phyloP scores from a whole-genome alignment of 2,888 invertebrate species.

The Amiota mariae region DNA sequence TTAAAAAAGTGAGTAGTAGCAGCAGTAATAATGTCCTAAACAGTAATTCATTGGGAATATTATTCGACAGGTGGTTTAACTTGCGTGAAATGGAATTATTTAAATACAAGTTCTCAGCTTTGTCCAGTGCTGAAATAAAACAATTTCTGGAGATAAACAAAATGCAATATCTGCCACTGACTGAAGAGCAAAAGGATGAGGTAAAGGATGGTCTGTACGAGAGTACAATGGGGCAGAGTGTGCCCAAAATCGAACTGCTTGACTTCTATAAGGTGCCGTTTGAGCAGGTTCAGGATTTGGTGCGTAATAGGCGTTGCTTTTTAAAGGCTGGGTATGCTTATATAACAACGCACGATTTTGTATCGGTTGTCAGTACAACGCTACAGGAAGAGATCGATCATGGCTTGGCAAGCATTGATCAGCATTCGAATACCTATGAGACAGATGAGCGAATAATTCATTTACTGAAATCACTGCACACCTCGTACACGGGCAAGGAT shows the following conservation, averaged over 20 bases:
- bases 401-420: slow-evolving; percentile 66
- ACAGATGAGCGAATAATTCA: slow-evolving; percentile 87
- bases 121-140: slow-evolving; percentile 77
- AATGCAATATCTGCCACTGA: slow-evolving; percentile 80
- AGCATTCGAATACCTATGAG: slow-evolving; percentile 83
- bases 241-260: slow-evolving; percentile 77
- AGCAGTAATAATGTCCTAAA: background rate
- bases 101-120: slow-evolving; percentile 82
- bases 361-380: slow-evolving; percentile 85
- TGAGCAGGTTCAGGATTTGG: slow-evolving; percentile 88
- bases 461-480: slow-evolving; percentile 85
- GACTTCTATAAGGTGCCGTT: slow-evolving; percentile 91
- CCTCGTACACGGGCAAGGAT: slow-evolving; percentile 88
- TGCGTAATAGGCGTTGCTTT: slow-evolving; percentile 85
- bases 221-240: slow-evolving; percentile 76
- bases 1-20: slow-evolving; percentile 75
- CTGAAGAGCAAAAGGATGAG: slow-evolving; percentile 79
- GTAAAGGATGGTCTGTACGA: slow-evolving; percentile 78
- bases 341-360: slow-evolving; percentile 87
- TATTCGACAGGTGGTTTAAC: slow-evolving; percentile 83
- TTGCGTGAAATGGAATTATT: slow-evolving; percentile 92
- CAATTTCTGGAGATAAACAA: slow-evolving; percentile 81
- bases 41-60: background rate
- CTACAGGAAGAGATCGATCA: slow-evolving; percentile 77
- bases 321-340: slow-evolving; percentile 89